Base-by-base conservation (phyloP, 2,113 vertebrate species). In the Calidris pugnax region DNA sequence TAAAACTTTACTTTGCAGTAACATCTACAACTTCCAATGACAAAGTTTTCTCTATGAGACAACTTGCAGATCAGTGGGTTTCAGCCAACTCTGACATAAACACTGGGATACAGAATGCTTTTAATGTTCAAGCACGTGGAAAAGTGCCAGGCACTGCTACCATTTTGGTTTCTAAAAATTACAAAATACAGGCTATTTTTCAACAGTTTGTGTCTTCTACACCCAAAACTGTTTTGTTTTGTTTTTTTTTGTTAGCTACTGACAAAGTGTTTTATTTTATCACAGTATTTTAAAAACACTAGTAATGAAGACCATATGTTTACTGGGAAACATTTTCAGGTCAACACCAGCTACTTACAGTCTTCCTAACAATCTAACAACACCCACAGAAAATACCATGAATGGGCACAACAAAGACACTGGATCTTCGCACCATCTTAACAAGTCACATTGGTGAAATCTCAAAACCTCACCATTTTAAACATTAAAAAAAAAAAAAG, bases 291-390 rank as follows among this genome's bases (percentile, higher is more conserved):
- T 86, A 59, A 95, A 95, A 95, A 88, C 81, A 88, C 62, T 89
- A 85, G 76, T 94, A 97, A 97, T 89, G 63, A 83, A 93, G 81
- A 90, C 87, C 93, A 94, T 86, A 88, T 95, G 93, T 47, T 77
- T 76, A 93, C 39, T 71, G 50, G 64, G 88, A 93, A 95, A 94
- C 55, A 74, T 94, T 93, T 90, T 94, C 85, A 86, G 92, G 95
- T 90, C 93, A 95, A 94, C 59, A 93, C 47, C 63, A 92, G 71
- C 67, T 77, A 93, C 87, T 90, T 88, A 39, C 15, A 67, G 64
- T 62, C 67, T 88, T 88, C 68, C 64, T 86, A 80, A 43, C 87
- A 84, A 80, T 77, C 75, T 82, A 89, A 71, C 66, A 89, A 26
- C 74, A 82, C n/a, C 43, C 87, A 75, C 43, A 87, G 69, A 92